Base-by-base conservation (phyloP, 2,797 vertebrate genomes). In the Adelosebastes latens region DNA sequence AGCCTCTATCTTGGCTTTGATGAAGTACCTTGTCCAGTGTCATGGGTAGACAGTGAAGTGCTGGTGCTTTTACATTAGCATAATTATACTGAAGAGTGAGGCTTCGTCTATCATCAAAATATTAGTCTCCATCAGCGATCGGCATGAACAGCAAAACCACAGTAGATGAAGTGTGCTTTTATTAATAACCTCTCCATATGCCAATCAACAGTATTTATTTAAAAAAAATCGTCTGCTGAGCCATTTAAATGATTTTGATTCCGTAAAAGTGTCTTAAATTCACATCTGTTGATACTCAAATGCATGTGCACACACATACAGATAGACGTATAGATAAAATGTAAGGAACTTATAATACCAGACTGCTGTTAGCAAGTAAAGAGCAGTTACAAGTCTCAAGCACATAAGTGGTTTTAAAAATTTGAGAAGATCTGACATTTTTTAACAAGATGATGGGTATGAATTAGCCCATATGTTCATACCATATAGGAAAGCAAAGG, bases 21-120 rank as follows among this genome's bases (percentile, higher is more conserved):
- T 93, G 79, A 93, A 95, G 93, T 93, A 88, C 88, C 89, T 93
- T 84, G 89, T 92, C 83, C 85, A 79, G 87, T 93, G 92, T 89
- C 87, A 93, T 82, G 82, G 88, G 89, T 82, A 89, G 80, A 92
- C 87, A 83, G 80, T 92, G 88, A 93, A 95, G 93, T 93, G 93
- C 88, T 84, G 77, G 68, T 80, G 90, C 87, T 92, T 90, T 91
- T 32, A 90, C 83, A 94, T 94, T 92, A 93, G 81, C 92, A 92
- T 95, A 94, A 95, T 96, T 94, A 95, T 83, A 87, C 82, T 89
- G 82, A 83, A 91, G 93, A 91, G 90, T 79, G 85, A 92, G 46
- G 86, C 91, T 93, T 90, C 87, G 90, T 88, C 92, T 82, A 89
- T 94, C 94, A 92, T 94, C 91, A 91, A 91, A 93, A 93, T 94